Conservation (phyloP, 1,140 invertebrate genomes). For the Pectinophora gossypiella region DNA sequence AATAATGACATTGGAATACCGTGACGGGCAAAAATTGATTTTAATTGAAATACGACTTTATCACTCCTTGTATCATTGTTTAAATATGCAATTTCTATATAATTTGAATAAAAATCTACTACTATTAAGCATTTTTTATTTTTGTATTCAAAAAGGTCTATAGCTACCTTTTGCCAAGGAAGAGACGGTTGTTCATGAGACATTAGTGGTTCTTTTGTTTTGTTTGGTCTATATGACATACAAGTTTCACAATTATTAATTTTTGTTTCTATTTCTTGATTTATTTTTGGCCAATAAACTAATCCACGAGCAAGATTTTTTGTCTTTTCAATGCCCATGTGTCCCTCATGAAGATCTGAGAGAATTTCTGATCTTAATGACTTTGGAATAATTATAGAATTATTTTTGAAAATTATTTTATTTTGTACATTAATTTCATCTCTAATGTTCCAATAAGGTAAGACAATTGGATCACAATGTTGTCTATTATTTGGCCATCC, state of each 20-base stretch:
- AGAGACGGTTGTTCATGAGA: conserved; percentile 29
- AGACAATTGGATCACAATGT: conserved; percentile 22
- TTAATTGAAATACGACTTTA: conserved; percentile 25
- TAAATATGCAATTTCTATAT: conserved; percentile 23
- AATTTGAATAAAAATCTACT: conserved; percentile 34
- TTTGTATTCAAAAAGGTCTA: conserved; percentile 36
- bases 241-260: conserved; percentile 56
- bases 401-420: conserved; percentile 44
- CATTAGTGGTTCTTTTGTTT: conserved; percentile 46
- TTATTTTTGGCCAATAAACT: conserved; percentile 65
- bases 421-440: conserved; percentile 41
- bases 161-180: conserved; percentile 39
- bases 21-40: conserved; percentile 32
- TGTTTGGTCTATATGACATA: conserved; percentile 13
- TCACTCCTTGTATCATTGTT: conserved; percentile 13
- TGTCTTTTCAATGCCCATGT: conserved; percentile 59
- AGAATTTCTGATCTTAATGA: conserved; percentile 48
- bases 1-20: conserved; percentile 21
- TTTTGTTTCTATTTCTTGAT: conserved; percentile 57
- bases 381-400: conserved; percentile 49
- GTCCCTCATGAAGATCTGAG: conserved; percentile 45
- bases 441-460: conserved; percentile 36
- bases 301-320: conserved; percentile 43
- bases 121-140: conserved; percentile 33
- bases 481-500: conserved; percentile 54